Conservation (phyloP, 2,888 invertebrate genomes). For the Trichacis sp. region DNA sequence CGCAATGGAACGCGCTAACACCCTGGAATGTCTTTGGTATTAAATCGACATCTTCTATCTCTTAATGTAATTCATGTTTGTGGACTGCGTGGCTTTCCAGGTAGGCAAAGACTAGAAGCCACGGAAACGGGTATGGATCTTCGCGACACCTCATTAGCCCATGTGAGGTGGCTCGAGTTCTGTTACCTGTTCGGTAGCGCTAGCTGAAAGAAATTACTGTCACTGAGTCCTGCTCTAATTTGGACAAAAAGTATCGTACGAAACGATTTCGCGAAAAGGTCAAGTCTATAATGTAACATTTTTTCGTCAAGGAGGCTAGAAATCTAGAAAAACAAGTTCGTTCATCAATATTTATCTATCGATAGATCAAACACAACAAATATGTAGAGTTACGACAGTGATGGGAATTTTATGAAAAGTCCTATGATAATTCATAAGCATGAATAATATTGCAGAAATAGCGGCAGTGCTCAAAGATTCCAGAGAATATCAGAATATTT, state of each 20-base stretch:
- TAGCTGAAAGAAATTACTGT: constrained; percentile 6
- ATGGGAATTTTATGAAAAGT: too few relatives aligned
- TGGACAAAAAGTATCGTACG: neutral
- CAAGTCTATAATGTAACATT: neutral
- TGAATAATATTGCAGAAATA: too few relatives aligned
- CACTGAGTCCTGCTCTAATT: constrained; percentile 16
- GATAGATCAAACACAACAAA: too few relatives aligned
- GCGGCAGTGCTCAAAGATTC: too few relatives aligned
- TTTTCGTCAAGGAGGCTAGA: too few relatives aligned
- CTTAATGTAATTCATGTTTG: constrained; percentile 33
- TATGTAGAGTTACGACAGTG: too few relatives aligned
- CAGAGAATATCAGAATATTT: too few relatives aligned
- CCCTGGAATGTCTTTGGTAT: neutral
- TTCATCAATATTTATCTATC: too few relatives aligned
- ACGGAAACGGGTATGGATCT: constrained; percentile 32
- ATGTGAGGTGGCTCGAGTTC: constrained; percentile 46
- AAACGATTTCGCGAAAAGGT: neutral
- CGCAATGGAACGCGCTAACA: neutral
- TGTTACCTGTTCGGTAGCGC: constrained; percentile 43
- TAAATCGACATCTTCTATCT: constrained; percentile 31
- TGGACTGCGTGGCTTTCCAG: constrained; percentile 25
- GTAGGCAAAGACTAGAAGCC: constrained; percentile 28
- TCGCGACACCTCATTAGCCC: constrained; percentile 51
- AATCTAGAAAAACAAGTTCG: too few relatives aligned
- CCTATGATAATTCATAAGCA: too few relatives aligned